A percentile compares a stretch with the other conserved stretches of the same genome.
These are phyloP conservation scores for Beaufortia kweichowensis DNA, from an alignment of 2,113 vertebrate genomes.

Conservation along the genomic window DNA sequence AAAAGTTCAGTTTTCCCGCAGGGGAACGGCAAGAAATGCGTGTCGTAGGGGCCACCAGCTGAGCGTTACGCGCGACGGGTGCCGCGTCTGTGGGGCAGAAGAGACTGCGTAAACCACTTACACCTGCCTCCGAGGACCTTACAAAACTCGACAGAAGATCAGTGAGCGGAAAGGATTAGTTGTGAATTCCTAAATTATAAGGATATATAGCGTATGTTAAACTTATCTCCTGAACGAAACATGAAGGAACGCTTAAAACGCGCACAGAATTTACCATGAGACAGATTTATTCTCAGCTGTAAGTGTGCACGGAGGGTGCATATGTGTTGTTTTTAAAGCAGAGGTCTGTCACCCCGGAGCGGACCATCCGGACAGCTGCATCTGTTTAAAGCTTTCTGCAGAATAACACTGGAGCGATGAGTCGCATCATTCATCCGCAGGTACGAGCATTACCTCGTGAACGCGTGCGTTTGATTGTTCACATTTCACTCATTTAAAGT, in stretches of 20 bases:
- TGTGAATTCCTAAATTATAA: background rate
- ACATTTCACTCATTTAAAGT: background rate
- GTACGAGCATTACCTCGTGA: constrained; percentile 25
- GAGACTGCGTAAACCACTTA: background rate
- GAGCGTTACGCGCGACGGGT: background rate
- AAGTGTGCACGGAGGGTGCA: background rate
- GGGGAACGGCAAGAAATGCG: constrained; percentile 19
- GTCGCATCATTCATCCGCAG: constrained; percentile 44
- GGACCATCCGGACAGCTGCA: constrained; percentile 28
- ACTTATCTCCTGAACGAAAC: background rate
- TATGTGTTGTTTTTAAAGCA: background rate
- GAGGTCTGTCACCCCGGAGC: constrained; percentile 11
- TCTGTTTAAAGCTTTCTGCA: constrained; percentile 28
- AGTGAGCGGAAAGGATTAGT: background rate
- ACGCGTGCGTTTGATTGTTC: background rate
- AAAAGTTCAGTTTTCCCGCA: constrained; percentile 36
- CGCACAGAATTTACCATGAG: background rate
- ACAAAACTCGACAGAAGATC: background rate
- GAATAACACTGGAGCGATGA: constrained; percentile 34
- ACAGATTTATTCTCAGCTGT: background rate
- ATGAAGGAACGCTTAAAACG: constrained; percentile 18
- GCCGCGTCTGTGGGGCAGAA: background rate
- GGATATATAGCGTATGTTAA: background rate
- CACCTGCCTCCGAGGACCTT: constrained; percentile 17
- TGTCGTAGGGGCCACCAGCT: background rate